phyloP scores from a whole-genome alignment of 2,113 vertebrate genomes.

The Etheostoma cragini region DNA sequence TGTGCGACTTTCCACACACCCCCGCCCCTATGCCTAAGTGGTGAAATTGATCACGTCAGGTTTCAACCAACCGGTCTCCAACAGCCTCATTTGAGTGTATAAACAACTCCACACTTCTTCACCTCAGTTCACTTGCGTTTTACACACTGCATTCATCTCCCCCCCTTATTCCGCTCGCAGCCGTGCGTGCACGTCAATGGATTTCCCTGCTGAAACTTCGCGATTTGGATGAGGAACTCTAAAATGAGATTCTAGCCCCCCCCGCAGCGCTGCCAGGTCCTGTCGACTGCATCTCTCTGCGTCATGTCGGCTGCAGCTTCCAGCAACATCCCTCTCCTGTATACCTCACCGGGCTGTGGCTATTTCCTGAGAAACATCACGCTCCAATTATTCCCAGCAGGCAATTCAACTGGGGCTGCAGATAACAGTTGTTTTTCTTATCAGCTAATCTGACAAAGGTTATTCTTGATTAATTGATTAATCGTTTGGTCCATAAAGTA shows the following conservation, averaged over 20 bases:
- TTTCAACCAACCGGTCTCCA: conserved; percentile 68
- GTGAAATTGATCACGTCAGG: conserved; percentile 74
- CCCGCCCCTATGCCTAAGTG: conserved; percentile 53
- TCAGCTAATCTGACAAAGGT: neutral
- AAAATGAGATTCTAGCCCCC: conserved; percentile 65
- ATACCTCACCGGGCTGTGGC: conserved; percentile 5
- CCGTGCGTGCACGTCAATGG: conserved; percentile 58
- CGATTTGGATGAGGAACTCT: conserved; percentile 66
- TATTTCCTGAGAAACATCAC: conserved; percentile 11
- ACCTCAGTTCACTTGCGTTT: conserved; percentile 67
- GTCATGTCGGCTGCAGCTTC: conserved; percentile 38
- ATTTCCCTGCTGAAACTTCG: conserved; percentile 63
- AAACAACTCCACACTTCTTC: conserved; percentile 75
- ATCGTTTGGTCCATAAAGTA: neutral
- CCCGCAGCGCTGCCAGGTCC: conserved; percentile 40
- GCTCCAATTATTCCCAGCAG: conserved; percentile 22
- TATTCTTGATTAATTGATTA: neutral
- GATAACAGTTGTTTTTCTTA: neutral
- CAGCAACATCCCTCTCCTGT: conserved; percentile 1
- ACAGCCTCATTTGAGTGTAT: conserved; percentile 74
- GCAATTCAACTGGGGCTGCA: neutral
- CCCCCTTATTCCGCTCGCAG: conserved; percentile 62
- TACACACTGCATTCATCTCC: conserved; percentile 68
- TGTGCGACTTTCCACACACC: conserved; percentile 20
- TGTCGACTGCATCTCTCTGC: conserved; percentile 20